These are phyloP conservation scores for Thecocarcelia acutangulata DNA, from an alignment of 2,888 invertebrate genomes.

Conservation along the genomic window DNA sequence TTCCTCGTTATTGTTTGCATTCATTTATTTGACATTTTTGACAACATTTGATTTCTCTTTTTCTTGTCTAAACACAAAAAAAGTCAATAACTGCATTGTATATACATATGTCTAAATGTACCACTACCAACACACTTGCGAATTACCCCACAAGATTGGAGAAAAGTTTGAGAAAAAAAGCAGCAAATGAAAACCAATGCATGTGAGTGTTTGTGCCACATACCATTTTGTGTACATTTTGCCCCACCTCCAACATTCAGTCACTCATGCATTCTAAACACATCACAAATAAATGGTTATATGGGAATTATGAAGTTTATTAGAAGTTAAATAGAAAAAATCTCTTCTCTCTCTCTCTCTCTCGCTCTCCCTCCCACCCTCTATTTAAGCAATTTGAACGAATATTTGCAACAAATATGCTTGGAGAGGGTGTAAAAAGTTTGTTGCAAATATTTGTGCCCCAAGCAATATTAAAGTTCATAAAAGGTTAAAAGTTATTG, in stretches of 20 bases:
- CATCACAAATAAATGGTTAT: conserved; percentile 41
- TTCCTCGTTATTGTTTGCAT: conserved; percentile 51
- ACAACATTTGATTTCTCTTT: conserved; percentile 64
- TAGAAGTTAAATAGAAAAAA: conserved; percentile 30
- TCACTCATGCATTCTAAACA: conserved; percentile 30
- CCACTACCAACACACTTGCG: neutral
- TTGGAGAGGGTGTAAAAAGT: conserved; percentile 13
- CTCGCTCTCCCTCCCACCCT: neutral
- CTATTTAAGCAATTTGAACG: conserved; percentile 18
- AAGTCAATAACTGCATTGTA: conserved; percentile 62
- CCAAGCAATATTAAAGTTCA: conserved; percentile 42
- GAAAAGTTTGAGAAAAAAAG: neutral
- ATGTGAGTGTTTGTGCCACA: neutral
- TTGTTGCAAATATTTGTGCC: conserved; percentile 31
- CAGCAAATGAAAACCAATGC: neutral
- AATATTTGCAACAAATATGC: conserved; percentile 52
- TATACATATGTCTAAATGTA: conserved; percentile 4
- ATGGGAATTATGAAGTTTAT: conserved; percentile 56
- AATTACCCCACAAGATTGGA: conserved; percentile 4
- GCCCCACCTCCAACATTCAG: neutral
- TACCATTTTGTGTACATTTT: conserved; percentile 4
- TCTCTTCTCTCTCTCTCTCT: neutral
- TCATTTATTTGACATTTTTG: conserved; percentile 68
- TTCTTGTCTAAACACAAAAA: conserved; percentile 42
- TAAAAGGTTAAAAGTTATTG: conserved; percentile 60